Evolutionary conservation across 2,113 vertebrate species (phyloP).

Genomic region (Corydoras sp.): DNA sequence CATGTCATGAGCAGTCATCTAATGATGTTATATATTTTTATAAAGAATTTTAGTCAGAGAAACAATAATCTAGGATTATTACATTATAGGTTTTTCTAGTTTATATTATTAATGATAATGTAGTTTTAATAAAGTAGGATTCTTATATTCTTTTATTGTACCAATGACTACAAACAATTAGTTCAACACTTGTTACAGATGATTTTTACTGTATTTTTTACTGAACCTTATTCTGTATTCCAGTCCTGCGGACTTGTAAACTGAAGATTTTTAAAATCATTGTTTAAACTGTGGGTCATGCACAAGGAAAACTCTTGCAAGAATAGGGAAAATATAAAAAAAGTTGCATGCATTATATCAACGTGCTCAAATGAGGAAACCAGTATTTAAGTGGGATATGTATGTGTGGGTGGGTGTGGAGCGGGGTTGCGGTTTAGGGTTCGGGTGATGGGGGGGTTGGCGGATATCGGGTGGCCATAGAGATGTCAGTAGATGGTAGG

Average conservation of each 20-base stretch:
- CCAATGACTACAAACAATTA: too few species aligned
- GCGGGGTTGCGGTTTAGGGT: background rate
- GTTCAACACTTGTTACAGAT: too few species aligned
- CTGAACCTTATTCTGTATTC: too few species aligned
- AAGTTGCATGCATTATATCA: constrained; percentile 10
- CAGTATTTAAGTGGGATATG: background rate
- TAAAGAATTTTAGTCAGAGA: too few species aligned
- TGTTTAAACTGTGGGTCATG: constrained; percentile 9
- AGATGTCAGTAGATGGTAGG: constrained; percentile 12
- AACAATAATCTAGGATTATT: too few species aligned
- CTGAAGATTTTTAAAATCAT: constrained; percentile 10
- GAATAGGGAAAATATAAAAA: background rate
- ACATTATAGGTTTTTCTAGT: too few species aligned
- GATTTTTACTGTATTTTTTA: too few species aligned
- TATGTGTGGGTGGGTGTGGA: constrained; percentile 10
- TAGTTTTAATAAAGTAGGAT: too few species aligned
- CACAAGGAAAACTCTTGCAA: background rate
- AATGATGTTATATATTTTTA: too few species aligned
- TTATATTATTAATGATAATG: too few species aligned
- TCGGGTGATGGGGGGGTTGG: constrained; percentile 1
- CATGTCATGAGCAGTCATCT: too few species aligned
- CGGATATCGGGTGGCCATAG: background rate
- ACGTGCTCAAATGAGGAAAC: background rate
- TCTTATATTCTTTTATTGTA: too few species aligned
- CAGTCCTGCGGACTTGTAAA: constrained; percentile 14